Evolutionary conservation across 2,888 invertebrate species (phyloP).

Genomic region (Drosophila prolongata): DNA sequence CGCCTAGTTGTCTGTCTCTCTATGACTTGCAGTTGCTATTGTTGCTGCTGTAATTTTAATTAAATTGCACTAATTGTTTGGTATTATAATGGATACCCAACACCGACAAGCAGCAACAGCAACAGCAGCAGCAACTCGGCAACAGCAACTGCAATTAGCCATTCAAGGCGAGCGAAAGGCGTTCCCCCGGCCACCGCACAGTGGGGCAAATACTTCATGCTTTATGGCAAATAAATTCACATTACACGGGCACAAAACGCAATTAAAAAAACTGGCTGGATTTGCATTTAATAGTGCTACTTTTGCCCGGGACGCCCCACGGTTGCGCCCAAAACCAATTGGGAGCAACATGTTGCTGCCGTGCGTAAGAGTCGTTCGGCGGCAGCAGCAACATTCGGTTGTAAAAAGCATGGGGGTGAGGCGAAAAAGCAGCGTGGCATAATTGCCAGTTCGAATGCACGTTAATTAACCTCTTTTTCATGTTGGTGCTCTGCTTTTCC

Average conservation of each 20-base stretch:
- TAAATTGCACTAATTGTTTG: slow-evolving; percentile 77
- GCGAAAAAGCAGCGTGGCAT: slow-evolving; percentile 66
- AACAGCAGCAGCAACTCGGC: slow-evolving; percentile 18
- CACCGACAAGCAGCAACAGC: slow-evolving; percentile 36
- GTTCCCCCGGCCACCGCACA: slow-evolving; percentile 41
- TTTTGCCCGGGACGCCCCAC: slow-evolving; percentile 62
- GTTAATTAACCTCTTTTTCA: slow-evolving; percentile 82
- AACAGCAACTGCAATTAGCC: slow-evolving; percentile 66
- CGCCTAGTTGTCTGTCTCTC: slow-evolving; percentile 33
- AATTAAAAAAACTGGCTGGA: slow-evolving; percentile 49
- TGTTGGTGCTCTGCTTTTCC: slow-evolving; percentile 54
- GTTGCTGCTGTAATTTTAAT: slow-evolving; percentile 66
- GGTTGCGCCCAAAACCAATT: slow-evolving; percentile 49
- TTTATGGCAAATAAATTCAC: slow-evolving; percentile 51
- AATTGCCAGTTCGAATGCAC: slow-evolving; percentile 79
- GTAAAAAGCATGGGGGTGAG: slow-evolving; percentile 21
- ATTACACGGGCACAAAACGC: slow-evolving; percentile 47
- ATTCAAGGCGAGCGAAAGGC: slow-evolving; percentile 60
- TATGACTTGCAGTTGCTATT: slow-evolving; percentile 43
- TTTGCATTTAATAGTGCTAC: slow-evolving; percentile 75
- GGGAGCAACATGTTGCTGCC: slow-evolving; percentile 56
- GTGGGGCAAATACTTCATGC: slow-evolving; percentile 47
- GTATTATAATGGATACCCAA: slow-evolving; percentile 65
- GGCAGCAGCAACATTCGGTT: slow-evolving; percentile 45
- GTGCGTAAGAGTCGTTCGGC: slow-evolving; percentile 48